These are phyloP conservation scores for Cactoblastis cactorum DNA, from an alignment of 2,888 invertebrate species.

Conservation along the genomic window DNA sequence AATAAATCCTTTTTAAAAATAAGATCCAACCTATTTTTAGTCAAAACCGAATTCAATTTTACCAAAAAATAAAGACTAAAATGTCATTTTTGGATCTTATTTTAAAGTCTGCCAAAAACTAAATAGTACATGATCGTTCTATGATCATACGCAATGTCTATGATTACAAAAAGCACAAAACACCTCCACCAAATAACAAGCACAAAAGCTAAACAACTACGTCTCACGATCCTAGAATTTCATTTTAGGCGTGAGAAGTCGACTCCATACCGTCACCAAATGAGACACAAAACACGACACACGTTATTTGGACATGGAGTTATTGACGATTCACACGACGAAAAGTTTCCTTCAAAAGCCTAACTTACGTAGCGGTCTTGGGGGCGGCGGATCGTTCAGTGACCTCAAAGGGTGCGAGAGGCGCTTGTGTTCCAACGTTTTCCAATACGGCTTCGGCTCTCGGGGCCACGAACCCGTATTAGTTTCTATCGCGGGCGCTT, in stretches of 20 bases:
- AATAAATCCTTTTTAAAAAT: not conserved
- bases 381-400: conserved; percentile 54
- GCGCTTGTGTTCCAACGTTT: conserved; percentile 68
- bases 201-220: not conserved
- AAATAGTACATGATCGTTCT: not conserved
- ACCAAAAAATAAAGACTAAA: too few species aligned
- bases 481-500: conserved; percentile 34
- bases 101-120: not conserved
- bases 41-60: not conserved
- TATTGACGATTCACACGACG: conserved; percentile 62
- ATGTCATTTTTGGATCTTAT: too few species aligned
- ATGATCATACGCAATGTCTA: conserved; percentile 7
- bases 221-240: not conserved
- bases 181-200: conserved; percentile 5
- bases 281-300: conserved; percentile 31
- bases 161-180: conserved; percentile 8
- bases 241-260: not conserved
- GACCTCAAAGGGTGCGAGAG: conserved; percentile 67
- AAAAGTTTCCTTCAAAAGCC: conserved; percentile 50
- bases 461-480: conserved; percentile 59
- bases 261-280: conserved; percentile 28
- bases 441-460: conserved; percentile 62
- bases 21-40: not conserved
- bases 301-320: conserved; percentile 40
- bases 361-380: conserved; percentile 68